Conservation (phyloP, 2,113 vertebrate genomes). For the Genyomyrus donnyi region DNA sequence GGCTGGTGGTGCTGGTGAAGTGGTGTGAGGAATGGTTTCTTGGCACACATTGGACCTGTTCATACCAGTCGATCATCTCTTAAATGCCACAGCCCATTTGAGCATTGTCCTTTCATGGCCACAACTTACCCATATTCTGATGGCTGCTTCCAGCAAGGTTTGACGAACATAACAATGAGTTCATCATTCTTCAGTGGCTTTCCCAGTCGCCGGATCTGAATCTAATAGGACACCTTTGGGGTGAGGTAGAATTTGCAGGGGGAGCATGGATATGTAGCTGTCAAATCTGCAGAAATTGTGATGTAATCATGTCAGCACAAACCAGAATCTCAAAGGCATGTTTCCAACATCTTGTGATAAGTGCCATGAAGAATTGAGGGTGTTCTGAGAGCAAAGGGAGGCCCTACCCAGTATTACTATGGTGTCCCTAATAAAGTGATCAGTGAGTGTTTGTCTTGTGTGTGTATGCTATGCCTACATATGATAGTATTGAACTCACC, state of each 20-base stretch:
- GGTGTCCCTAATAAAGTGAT: neutral
- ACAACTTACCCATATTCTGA: neutral
- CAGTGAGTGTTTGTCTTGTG: neutral
- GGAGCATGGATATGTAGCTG: neutral
- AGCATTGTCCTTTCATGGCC: neutral
- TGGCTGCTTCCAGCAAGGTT: neutral
- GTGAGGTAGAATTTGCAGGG: neutral
- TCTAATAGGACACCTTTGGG: neutral
- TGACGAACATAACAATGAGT: neutral
- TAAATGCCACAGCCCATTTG: neutral
- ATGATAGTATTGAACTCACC: neutral
- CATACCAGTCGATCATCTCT: neutral
- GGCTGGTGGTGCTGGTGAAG: neutral
- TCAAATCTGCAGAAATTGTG: neutral
- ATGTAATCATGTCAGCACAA: neutral
- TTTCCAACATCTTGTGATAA: neutral
- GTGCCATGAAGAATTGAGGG: neutral
- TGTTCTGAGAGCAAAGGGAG: neutral
- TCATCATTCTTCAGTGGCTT: neutral
- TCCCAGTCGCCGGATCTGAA: neutral
- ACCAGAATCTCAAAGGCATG: neutral
- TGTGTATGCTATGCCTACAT: neutral
- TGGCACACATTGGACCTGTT: neutral
- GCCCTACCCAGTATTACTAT: neutral
- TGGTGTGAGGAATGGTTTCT: neutral